Percentiles rank a stretch among this genome's conserved stretches.
These are phyloP conservation scores for Drosophila virilis DNA, from an alignment of 1,140 invertebrate genomes.

Conservation along the genomic window DNA sequence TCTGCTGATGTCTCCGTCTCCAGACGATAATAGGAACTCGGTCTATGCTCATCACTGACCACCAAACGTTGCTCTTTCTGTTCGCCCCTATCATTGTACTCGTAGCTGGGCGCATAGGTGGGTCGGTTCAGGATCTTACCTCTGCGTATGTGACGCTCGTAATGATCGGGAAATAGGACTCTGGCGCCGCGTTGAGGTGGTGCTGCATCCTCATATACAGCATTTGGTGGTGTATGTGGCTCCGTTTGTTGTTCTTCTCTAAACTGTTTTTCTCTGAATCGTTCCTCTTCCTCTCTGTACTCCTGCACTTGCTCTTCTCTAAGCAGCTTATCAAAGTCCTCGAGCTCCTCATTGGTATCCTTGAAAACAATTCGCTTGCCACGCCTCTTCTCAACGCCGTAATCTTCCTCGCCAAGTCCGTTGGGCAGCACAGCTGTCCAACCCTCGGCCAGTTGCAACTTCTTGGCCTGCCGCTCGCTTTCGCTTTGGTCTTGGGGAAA, in stretches of 20 bases:
- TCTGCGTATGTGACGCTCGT: constrained; percentile 62
- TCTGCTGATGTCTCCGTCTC: constrained; percentile 39
- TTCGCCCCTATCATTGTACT: constrained; percentile 44
- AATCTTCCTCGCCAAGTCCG: constrained; percentile 39
- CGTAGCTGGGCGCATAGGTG: constrained; percentile 70
- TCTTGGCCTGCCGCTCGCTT: constrained; percentile 38
- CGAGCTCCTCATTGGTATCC: constrained; percentile 59
- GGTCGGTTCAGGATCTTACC: constrained; percentile 73
- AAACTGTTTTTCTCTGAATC: constrained; percentile 10
- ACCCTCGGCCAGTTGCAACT: constrained; percentile 39
- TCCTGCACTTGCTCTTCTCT: background rate
- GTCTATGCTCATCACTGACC: constrained; percentile 60
- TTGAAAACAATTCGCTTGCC: constrained; percentile 69
- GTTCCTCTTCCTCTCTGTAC: constrained; percentile 15
- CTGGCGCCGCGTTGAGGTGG: constrained; percentile 66
- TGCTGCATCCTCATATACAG: constrained; percentile 59
- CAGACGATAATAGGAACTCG: constrained; percentile 45
- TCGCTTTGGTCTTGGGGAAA: constrained; percentile 60
- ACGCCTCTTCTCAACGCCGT: constrained; percentile 48
- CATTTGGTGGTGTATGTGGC: constrained; percentile 45
- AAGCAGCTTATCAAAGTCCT: constrained; percentile 35
- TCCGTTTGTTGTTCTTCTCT: constrained; percentile 14
- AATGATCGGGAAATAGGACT: constrained; percentile 73
- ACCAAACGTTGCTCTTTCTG: constrained; percentile 65
- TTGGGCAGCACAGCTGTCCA: constrained; percentile 66